Evolutionary conservation across 2,888 invertebrate species (phyloP).

Genomic region (Stenolophus ochropezus): DNA sequence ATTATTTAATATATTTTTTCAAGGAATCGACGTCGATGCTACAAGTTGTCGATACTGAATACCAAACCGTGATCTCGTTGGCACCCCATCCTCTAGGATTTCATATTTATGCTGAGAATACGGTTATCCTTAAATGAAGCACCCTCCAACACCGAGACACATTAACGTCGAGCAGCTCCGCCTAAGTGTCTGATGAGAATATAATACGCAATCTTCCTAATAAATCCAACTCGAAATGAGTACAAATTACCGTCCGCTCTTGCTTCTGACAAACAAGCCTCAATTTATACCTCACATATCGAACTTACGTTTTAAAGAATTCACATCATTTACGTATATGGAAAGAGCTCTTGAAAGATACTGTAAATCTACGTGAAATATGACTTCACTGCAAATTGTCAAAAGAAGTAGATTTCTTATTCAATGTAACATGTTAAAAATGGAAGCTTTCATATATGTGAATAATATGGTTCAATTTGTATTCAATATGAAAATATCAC

Average conservation of each 20-base stretch:
- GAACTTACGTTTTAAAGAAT: neutral
- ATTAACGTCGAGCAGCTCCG: constrained; percentile 18
- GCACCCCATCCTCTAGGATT: constrained; percentile 6
- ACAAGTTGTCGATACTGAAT: neutral
- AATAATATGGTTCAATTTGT: neutral
- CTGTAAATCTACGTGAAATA: neutral
- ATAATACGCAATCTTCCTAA: constrained; percentile 42
- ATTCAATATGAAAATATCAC: neutral
- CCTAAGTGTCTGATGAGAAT: constrained; percentile 30
- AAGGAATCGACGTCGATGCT: too few relatives aligned
- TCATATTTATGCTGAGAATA: constrained; percentile 42
- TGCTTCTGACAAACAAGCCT: neutral
- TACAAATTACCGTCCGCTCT: neutral
- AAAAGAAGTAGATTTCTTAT: neutral
- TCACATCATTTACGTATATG: neutral
- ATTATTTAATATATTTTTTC: too few relatives aligned
- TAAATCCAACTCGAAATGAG: constrained; percentile 32
- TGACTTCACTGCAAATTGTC: neutral
- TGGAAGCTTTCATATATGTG: neutral
- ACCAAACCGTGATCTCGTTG: neutral
- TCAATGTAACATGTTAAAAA: neutral
- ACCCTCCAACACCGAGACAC: constrained; percentile 34
- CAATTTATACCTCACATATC: neutral
- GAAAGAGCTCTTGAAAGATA: neutral
- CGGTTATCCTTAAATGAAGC: constrained; percentile 37